A percentile compares a stretch with the other conserved stretches of the same genome.
Conservation (phyloP, 2,797 vertebrate genomes). For the Peromyscus eremicus region DNA sequence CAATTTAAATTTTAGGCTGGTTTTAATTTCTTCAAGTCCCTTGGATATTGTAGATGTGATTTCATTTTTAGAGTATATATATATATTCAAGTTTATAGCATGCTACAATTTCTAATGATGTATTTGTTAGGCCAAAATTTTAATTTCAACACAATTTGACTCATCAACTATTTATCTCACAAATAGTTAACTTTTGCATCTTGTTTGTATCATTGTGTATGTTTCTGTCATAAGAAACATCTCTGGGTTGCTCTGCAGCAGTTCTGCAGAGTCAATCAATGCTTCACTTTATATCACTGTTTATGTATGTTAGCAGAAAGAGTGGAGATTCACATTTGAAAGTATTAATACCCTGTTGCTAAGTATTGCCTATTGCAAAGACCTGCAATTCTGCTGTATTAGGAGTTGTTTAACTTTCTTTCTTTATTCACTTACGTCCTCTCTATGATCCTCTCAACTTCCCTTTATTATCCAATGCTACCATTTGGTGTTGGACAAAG, state of each 20-base stretch:
- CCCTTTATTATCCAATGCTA: background rate
- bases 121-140: background rate
- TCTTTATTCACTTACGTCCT: background rate
- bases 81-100: no score
- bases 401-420: background rate
- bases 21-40: background rate
- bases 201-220: background rate
- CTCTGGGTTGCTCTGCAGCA: background rate
- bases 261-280: no score
- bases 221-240: no score
- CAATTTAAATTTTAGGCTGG: background rate
- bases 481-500: background rate
- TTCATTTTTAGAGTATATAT: background rate
- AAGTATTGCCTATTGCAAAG: background rate
- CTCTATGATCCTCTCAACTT: background rate
- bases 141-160: background rate
- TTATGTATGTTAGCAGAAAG: background rate
- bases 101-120: background rate
- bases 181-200: background rate
- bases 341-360: background rate
- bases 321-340: background rate
- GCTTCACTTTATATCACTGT: background rate
- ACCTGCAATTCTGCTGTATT: background rate
- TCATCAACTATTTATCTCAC: background rate
- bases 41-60: background rate